These are phyloP conservation scores for Leptinotarsa tumamoca DNA, from an alignment of 2,888 invertebrate species.

Conservation along the genomic window DNA sequence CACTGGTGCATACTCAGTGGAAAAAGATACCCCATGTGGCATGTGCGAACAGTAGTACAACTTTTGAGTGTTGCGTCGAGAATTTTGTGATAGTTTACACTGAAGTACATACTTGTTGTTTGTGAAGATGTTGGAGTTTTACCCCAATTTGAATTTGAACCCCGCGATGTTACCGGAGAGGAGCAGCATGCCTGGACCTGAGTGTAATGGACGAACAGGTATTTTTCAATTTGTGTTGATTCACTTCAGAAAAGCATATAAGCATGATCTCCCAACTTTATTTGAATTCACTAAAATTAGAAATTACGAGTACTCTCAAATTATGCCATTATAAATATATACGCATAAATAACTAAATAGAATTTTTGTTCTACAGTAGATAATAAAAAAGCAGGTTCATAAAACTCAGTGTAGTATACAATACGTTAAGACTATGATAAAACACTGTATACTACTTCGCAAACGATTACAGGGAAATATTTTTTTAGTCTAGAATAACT, in stretches of 20 bases:
- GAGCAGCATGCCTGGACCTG: constrained; percentile 69
- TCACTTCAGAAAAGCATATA: constrained; percentile 1
- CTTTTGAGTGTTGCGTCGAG: constrained; percentile 26
- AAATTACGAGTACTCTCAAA: too few relatives aligned
- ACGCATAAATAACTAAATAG: too few relatives aligned
- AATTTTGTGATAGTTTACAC: constrained; percentile 35
- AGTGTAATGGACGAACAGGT: constrained; percentile 77
- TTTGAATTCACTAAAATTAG: not conserved
- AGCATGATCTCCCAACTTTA: not conserved
- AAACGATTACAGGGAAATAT: too few relatives aligned
- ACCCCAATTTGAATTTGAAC: constrained; percentile 72
- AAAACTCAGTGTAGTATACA: too few relatives aligned
- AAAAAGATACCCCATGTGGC: constrained; percentile 40
- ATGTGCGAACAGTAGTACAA: constrained; percentile 34
- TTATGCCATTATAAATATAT: too few relatives aligned
- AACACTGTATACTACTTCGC: too few relatives aligned
- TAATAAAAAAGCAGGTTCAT: too few relatives aligned
- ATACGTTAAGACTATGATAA: too few relatives aligned
- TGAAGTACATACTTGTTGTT: not conserved
- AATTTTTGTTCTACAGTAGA: too few relatives aligned
- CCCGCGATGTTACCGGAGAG: constrained; percentile 71
- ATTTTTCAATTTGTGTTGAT: not conserved
- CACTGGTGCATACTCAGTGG: constrained; percentile 31
- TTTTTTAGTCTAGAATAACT: too few relatives aligned
- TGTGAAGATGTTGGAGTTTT: constrained; percentile 77